Percentiles rank a stretch among this genome's conserved stretches.
Evolutionary conservation across 2,797 vertebrate genomes (phyloP).

Genomic region (Menidia menidia): DNA sequence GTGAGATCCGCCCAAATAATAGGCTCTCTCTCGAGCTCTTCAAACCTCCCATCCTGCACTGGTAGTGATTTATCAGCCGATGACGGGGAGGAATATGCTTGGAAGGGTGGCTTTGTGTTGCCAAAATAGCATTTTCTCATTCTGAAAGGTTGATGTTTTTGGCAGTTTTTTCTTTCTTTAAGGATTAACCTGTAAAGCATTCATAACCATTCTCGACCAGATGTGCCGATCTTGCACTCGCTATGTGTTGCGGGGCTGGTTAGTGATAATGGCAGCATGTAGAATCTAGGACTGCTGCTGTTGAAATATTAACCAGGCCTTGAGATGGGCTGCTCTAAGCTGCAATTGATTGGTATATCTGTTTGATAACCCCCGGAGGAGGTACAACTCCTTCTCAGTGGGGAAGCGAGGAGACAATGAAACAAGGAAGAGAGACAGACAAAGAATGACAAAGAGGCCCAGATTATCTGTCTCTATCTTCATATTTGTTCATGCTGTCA

Average conservation of each 20-base stretch:
- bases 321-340: slow-evolving; percentile 70
- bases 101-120: slow-evolving; percentile 18
- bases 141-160: slow-evolving; percentile 7
- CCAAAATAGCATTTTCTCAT: slow-evolving; percentile 25
- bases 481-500: slow-evolving; percentile 15
- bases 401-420: slow-evolving; percentile 40
- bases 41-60: slow-evolving; percentile 11
- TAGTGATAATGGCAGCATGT: slow-evolving; percentile 71
- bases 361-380: slow-evolving; percentile 77
- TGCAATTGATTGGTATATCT: slow-evolving; percentile 75
- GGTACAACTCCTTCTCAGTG: slow-evolving; percentile 42
- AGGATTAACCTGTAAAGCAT: slow-evolving; percentile 28
- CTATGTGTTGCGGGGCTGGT: slow-evolving; percentile 41
- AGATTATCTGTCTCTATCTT: slow-evolving; percentile 44
- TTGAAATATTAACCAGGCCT: slow-evolving; percentile 82
- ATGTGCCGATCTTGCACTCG: slow-evolving; percentile 8
- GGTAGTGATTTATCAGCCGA: slow-evolving; percentile 27
- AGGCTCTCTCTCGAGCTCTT: slow-evolving; percentile 19
- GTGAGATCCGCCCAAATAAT: slow-evolving; percentile 28
- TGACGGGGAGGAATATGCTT: background rate
- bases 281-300: slow-evolving; percentile 80
- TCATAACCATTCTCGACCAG: slow-evolving; percentile 36
- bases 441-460: slow-evolving; percentile 46
- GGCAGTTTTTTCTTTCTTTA: slow-evolving; percentile 1
- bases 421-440: slow-evolving; percentile 49